Evolutionary conservation across 2,797 vertebrate genomes (phyloP).

Genomic region (Siniperca obscura): DNA sequence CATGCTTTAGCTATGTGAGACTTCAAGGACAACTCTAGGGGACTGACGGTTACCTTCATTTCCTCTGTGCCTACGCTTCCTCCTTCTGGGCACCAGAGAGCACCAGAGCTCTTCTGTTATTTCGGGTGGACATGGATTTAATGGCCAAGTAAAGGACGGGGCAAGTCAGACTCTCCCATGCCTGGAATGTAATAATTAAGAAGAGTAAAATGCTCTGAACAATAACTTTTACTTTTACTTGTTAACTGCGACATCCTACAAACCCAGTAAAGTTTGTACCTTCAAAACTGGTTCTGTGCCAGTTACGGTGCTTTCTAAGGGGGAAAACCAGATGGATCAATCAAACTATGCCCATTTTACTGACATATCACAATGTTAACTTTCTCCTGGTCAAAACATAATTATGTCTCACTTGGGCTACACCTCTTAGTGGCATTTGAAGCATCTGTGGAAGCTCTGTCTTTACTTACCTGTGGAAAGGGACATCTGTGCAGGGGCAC

Average conservation of each 20-base stretch:
- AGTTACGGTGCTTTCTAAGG: conserved; percentile 40
- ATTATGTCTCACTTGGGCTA: conserved; percentile 21
- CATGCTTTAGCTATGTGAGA: conserved; percentile 85
- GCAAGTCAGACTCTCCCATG: conserved; percentile 45
- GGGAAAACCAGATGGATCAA: conserved; percentile 45
- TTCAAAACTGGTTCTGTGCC: conserved; percentile 47
- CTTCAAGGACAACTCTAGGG: conserved; percentile 37
- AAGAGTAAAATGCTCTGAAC: conserved; percentile 49
- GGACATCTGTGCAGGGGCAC: conserved; percentile 52
- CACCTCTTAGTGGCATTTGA: conserved; percentile 47
- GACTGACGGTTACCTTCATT: conserved; percentile 32
- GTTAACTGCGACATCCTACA: conserved; percentile 13
- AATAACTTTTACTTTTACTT: conserved; percentile 1
- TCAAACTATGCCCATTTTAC: conserved; percentile 61
- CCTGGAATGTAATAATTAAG: conserved; percentile 63
- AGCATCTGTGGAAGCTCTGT: conserved; percentile 49
- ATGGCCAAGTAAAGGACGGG: conserved; percentile 46
- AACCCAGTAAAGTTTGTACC: conserved; percentile 41
- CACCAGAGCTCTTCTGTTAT: conserved; percentile 69
- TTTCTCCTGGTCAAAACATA: conserved; percentile 44
- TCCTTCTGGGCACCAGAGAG: conserved; percentile 74
- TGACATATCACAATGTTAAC: conserved; percentile 60
- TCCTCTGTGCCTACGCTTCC: conserved; percentile 66
- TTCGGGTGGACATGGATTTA: conserved; percentile 41
- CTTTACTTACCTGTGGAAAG: conserved; percentile 39